A percentile compares a stretch with the other conserved stretches of the same genome.
Conservation (phyloP, 2,797 vertebrate species). For the Myotis findleyi region DNA sequence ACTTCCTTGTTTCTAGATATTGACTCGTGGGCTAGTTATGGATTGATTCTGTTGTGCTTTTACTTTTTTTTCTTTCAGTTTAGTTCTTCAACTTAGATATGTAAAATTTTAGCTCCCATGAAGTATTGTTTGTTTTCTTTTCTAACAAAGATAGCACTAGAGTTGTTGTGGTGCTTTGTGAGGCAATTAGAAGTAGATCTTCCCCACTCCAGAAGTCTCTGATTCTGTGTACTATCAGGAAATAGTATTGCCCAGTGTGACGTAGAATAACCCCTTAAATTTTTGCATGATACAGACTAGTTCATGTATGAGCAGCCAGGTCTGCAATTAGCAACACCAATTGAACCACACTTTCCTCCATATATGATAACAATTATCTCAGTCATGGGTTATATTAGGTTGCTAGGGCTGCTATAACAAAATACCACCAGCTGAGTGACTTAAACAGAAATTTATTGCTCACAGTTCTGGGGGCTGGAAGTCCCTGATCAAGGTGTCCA, state of each 20-base stretch:
- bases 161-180: background rate
- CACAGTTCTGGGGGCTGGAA: background rate
- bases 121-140: constrained; percentile 23
- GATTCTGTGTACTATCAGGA: background rate
- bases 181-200: background rate
- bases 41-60: background rate
- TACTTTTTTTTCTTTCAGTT: background rate
- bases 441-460: background rate
- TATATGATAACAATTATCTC: background rate
- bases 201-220: background rate
- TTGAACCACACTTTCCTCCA: background rate
- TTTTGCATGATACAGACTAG: background rate
- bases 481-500: background rate
- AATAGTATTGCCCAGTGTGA: background rate
- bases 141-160: background rate
- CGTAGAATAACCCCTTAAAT: background rate
- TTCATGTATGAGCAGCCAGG: background rate
- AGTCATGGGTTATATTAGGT: background rate
- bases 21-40: background rate
- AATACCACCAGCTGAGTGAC: background rate
- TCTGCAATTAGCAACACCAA: background rate
- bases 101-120: background rate
- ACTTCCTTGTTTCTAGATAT: background rate
- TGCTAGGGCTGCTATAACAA: background rate
- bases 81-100: background rate